Evolutionary conservation across 1,140 invertebrate genomes (phyloP).

Genomic region (Trypoxylus dichotomus): DNA sequence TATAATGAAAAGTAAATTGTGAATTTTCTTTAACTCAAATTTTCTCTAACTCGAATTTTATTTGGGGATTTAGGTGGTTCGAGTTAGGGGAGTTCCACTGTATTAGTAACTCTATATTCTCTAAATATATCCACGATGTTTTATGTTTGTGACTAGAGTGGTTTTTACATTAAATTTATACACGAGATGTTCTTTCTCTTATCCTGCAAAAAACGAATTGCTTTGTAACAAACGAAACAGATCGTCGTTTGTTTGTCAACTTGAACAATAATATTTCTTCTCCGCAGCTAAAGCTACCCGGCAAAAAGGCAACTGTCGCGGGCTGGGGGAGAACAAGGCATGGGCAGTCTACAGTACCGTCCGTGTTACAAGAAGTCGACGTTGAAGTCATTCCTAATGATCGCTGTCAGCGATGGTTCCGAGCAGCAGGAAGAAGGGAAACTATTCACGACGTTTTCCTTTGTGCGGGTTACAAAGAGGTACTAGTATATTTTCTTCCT

Average conservation of each 20-base stretch:
- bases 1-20: no score
- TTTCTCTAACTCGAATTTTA: no score
- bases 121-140: no score
- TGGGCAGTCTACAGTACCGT: constrained; percentile 77
- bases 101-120: no score
- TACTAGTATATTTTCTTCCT: constrained; percentile 46
- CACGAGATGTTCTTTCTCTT: no score
- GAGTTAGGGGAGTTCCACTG: no score
- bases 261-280: not conserved
- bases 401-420: constrained; percentile 88
- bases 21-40: no score
- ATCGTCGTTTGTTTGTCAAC: not conserved
- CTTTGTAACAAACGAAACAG: not conserved
- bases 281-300: constrained; percentile 66
- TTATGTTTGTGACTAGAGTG: no score
- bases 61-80: no score
- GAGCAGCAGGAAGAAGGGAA: constrained; percentile 83
- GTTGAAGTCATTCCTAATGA: constrained; percentile 91
- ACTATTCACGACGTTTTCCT: constrained; percentile 92
- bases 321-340: constrained; percentile 88
- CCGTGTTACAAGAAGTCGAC: constrained; percentile 72
- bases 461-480: constrained; percentile 90
- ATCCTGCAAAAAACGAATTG: not conserved
- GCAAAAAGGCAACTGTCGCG: constrained; percentile 83
- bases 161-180: no score